phyloP scores from a whole-genome alignment of 1,140 invertebrate genomes.

The Polypedilum vanderplanki region DNA sequence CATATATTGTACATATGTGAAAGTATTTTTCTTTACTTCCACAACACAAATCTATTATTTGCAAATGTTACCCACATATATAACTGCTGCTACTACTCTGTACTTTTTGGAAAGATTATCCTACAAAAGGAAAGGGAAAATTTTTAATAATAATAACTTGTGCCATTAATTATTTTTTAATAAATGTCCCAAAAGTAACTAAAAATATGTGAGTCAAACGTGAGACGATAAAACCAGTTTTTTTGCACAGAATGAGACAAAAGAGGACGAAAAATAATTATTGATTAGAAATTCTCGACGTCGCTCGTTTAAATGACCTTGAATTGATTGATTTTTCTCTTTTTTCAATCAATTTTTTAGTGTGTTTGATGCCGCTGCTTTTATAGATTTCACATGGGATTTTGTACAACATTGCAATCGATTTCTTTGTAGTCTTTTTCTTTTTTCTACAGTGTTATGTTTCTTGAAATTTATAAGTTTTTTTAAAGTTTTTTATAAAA shows the following conservation, averaged over 20 bases:
- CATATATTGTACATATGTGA: constrained; percentile 11
- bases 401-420: neutral
- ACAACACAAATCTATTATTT: neutral
- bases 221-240: neutral
- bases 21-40: neutral
- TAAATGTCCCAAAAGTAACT: neutral
- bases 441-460: neutral
- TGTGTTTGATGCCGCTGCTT: neutral
- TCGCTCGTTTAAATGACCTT: constrained; percentile 15
- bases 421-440: neutral
- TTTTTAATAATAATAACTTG: constrained; percentile 4
- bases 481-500: no score
- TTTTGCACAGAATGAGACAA: neutral
- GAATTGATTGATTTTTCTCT: constrained; percentile 1
- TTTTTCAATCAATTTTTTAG: neutral
- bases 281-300: constrained; percentile 12
- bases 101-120: no score
- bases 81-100: no score
- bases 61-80: neutral
- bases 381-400: constrained; percentile 5
- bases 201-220: neutral
- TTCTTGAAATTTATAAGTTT: neutral
- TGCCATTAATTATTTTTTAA: constrained; percentile 16
- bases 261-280: neutral
- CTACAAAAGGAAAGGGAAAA: no score